A percentile compares a stretch with the other conserved stretches of the same genome.
These are phyloP conservation scores for Tryphoninae sp. DNA, from an alignment of 2,888 invertebrate species.

Conservation along the genomic window DNA sequence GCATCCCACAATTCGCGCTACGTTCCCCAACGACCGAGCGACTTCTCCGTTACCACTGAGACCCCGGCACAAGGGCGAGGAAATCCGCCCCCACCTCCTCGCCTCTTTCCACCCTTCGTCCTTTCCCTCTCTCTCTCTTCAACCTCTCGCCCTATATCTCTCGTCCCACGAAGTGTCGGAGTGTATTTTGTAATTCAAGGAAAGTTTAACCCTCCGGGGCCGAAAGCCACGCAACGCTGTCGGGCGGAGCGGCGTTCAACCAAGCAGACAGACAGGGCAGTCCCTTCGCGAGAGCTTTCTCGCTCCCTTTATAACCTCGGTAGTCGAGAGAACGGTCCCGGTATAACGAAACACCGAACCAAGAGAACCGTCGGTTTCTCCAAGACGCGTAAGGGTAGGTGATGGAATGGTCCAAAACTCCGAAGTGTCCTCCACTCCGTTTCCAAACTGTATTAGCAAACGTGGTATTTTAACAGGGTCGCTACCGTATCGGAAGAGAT, in stretches of 20 bases:
- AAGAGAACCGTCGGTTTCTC: conserved; percentile 40
- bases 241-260: conserved; percentile 52
- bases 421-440: conserved; percentile 5
- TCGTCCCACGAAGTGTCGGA: conserved; percentile 60
- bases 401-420: conserved; percentile 38
- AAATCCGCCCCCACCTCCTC: conserved; percentile 35
- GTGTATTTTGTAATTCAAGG: conserved; percentile 65
- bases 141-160: conserved; percentile 21
- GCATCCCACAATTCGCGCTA: conserved; percentile 13
- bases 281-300: conserved; percentile 39
- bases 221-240: conserved; percentile 52
- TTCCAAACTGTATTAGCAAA: conserved; percentile 61
- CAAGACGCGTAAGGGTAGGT: conserved; percentile 46
- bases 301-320: conserved; percentile 25
- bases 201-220: conserved; percentile 60
- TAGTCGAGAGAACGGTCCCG: conserved; percentile 30
- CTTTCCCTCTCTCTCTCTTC: conserved; percentile 28
- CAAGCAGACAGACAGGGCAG: conserved; percentile 60
- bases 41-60: conserved; percentile 44
- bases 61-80: conserved; percentile 31
- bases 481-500: conserved; percentile 56
- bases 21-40: conserved; percentile 24
- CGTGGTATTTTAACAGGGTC: conserved; percentile 58
- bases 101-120: conserved; percentile 22
- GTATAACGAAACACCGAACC: conserved; percentile 24